Percentiles rank a stretch among this genome's conserved stretches.
Evolutionary conservation across 2,888 invertebrate genomes (phyloP).

Genomic region (Xanthia icteritia): DNA sequence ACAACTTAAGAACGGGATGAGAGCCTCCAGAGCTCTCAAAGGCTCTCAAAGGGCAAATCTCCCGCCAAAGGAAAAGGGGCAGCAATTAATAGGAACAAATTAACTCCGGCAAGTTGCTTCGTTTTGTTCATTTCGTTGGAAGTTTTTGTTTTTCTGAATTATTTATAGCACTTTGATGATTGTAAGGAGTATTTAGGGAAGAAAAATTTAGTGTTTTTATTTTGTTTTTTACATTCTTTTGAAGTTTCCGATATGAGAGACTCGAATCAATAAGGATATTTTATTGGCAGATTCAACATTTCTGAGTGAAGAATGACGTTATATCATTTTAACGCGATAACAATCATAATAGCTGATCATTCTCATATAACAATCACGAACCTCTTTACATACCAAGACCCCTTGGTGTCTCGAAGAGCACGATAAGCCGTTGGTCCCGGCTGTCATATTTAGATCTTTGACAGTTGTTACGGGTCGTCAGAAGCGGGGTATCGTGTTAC

Average conservation of each 20-base stretch:
- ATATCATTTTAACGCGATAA: background rate
- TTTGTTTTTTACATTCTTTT: background rate
- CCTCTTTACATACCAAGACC: no score
- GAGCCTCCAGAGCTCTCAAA: constrained; percentile 35
- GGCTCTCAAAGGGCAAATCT: constrained; percentile 49
- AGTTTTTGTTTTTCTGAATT: constrained; percentile 27
- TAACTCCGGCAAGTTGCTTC: constrained; percentile 44
- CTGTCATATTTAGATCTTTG: no score
- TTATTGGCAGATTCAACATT: background rate
- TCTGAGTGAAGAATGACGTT: background rate
- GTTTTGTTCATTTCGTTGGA: constrained; percentile 40
- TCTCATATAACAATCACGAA: no score
- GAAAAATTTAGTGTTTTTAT: background rate
- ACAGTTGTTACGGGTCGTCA: no score
- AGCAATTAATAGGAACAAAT: constrained; percentile 61
- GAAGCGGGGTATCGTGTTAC: no score
- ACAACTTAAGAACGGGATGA: constrained; percentile 48
- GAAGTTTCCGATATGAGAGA: background rate
- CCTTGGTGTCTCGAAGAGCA: no score
- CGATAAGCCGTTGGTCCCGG: no score
- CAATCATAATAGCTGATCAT: background rate
- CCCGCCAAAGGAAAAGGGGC: constrained; percentile 20
- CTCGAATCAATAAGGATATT: background rate
- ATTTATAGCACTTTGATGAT: constrained; percentile 37
- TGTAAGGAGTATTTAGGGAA: background rate